phyloP scores from a whole-genome alignment of 23 tunicate genomes.

The Halocynthia aurantium region DNA sequence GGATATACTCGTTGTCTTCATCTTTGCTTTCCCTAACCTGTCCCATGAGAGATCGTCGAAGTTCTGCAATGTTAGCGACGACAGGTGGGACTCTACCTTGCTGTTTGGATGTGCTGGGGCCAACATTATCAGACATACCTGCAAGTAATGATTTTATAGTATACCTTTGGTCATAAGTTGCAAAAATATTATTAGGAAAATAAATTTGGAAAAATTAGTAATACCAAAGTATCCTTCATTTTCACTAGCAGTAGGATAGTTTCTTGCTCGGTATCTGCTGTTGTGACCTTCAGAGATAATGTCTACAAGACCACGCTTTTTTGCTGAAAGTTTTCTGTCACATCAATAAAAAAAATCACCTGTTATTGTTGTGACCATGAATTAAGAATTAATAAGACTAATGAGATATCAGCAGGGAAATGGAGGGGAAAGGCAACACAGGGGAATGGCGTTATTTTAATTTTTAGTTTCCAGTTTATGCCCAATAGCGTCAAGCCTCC shows the following conservation, averaged over 20 bases:
- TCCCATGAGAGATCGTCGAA: constrained; percentile 80
- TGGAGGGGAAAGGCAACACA: too few relatives aligned
- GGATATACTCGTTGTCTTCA: constrained; percentile 1
- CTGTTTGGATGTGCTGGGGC: constrained; percentile 31
- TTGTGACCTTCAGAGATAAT: constrained; percentile 29
- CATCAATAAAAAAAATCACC: too few relatives aligned
- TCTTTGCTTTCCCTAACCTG: constrained; percentile 68
- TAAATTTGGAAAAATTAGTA: neutral
- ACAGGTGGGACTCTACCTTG: constrained; percentile 72
- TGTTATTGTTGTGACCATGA: too few relatives aligned
- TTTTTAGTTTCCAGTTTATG: too few relatives aligned
- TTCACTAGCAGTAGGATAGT: constrained; percentile 30
- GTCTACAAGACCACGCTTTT: constrained; percentile 1
- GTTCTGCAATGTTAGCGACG: constrained; percentile 86
- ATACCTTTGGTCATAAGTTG: neutral
- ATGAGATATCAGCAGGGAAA: too few relatives aligned
- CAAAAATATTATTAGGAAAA: neutral
- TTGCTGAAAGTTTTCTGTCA: constrained; percentile 13
- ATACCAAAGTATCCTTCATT: constrained; percentile 21
- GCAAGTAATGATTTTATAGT: neutral
- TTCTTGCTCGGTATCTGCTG: constrained; percentile 25
- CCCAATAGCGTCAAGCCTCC: too few relatives aligned
- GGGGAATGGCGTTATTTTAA: too few relatives aligned
- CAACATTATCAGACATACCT: constrained; percentile 87
- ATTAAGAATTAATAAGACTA: too few relatives aligned